phyloP scores from a whole-genome alignment of 37 sponge, comb jelly and placozoan genomes.

The Lycopodina hypogea region DNA sequence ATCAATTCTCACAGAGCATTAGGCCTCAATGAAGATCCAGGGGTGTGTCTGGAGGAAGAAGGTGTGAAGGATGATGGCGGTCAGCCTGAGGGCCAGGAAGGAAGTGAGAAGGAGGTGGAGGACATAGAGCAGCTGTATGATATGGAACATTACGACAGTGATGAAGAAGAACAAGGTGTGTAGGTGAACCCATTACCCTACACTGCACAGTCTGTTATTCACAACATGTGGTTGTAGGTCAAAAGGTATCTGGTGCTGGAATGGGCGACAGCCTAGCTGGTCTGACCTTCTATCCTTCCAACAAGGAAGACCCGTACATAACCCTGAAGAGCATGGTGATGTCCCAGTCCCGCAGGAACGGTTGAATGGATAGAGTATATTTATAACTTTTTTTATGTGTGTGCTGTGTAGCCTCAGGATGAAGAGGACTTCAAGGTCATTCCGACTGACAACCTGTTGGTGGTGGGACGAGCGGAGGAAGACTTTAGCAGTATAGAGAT shows the following conservation, averaged over 20 bases:
- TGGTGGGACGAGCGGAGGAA: constrained; percentile 87
- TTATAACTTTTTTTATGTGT: neutral
- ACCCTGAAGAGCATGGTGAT: constrained; percentile 74
- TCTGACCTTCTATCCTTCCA: constrained; percentile 73
- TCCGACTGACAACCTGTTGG: constrained; percentile 80
- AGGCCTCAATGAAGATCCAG: neutral
- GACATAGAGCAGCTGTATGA: constrained; percentile 53
- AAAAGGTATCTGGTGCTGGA: constrained; percentile 33
- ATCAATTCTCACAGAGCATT: constrained; percentile 6
- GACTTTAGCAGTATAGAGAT: constrained; percentile 92
- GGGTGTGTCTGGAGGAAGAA: neutral
- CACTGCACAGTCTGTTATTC: neutral
- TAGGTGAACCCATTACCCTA: neutral
- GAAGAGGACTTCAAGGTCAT: constrained; percentile 68
- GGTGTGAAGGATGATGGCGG: neutral
- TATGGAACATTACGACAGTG: constrained; percentile 54
- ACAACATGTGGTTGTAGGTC: constrained; percentile 1
- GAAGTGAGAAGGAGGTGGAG: constrained; percentile 1
- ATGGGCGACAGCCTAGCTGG: constrained; percentile 55
- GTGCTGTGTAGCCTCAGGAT: constrained; percentile 19
- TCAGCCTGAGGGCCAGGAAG: neutral
- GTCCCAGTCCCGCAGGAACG: neutral
- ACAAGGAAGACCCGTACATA: constrained; percentile 89
- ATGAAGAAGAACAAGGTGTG: constrained; percentile 11
- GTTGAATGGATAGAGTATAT: neutral